A percentile compares a stretch with the other conserved stretches of the same genome.
These are phyloP conservation scores for Sylvia borin DNA, from an alignment of 2,797 vertebrate species.

Conservation along the genomic window DNA sequence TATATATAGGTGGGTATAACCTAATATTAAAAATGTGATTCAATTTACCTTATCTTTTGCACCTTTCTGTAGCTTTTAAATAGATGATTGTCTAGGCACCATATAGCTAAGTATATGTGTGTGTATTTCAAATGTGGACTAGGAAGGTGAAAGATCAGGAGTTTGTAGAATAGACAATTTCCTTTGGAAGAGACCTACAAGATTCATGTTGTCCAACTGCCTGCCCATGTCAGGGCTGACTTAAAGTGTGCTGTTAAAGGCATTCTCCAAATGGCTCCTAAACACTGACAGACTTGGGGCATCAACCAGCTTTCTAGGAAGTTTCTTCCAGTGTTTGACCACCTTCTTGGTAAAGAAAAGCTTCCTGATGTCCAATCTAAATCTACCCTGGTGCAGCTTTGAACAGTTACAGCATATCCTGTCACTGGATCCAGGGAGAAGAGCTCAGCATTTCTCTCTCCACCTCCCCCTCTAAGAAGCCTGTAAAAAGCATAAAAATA, in stretches of 20 bases:
- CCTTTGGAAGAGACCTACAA: not conserved
- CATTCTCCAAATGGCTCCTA: not conserved
- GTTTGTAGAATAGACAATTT: not conserved
- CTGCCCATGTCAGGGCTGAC: not conserved
- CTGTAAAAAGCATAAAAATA: not conserved
- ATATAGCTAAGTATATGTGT: not conserved
- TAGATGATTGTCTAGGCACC: not conserved
- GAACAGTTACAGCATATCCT: accelerated
- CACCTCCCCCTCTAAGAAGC: not conserved
- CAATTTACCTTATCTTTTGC: not conserved
- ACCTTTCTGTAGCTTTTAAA: not conserved
- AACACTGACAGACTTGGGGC: not conserved
- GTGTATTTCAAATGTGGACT: not conserved
- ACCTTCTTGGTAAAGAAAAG: not conserved
- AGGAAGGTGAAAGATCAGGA: not conserved
- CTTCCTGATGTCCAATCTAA: not conserved
- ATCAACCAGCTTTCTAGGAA: not conserved
- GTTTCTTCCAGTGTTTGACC: not conserved
- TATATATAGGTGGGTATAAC: not conserved
- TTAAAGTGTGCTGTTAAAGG: not conserved
- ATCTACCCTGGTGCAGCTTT: not conserved
- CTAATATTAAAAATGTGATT: not conserved
- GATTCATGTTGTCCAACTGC: not conserved
- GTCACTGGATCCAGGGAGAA: not conserved
- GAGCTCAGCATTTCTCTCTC: not conserved